Percentiles rank a stretch among this genome's conserved stretches.
Conservation (phyloP, 2,113 vertebrate species). For the Amia ocellicauda region DNA sequence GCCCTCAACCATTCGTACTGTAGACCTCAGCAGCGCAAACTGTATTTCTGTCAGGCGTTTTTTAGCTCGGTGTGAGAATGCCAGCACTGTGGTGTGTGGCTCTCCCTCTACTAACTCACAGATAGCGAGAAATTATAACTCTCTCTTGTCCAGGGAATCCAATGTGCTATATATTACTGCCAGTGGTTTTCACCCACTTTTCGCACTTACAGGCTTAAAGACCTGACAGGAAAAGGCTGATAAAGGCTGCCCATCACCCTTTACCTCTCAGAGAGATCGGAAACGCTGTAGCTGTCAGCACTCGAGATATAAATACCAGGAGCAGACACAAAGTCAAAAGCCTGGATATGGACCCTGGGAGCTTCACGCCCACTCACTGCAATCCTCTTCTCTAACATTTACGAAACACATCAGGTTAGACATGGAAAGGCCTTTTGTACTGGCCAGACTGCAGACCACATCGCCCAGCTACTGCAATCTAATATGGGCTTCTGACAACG, state of each 20-base stretch:
- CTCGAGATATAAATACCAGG: background rate
- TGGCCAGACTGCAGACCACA: too few species aligned
- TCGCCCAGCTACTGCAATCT: too few species aligned
- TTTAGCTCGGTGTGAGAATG: too few species aligned
- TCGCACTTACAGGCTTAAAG: background rate
- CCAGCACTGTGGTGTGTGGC: background rate
- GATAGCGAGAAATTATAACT: background rate
- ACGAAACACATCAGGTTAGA: too few species aligned
- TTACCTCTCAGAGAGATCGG: background rate
- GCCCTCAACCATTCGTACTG: too few species aligned
- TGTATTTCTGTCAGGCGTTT: too few species aligned
- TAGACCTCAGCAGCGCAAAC: too few species aligned
- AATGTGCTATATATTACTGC: background rate
- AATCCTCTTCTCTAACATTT: too few species aligned
- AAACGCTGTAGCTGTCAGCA: background rate
- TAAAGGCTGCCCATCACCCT: background rate
- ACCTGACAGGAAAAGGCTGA: background rate
- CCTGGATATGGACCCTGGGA: background rate
- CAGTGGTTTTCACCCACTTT: background rate
- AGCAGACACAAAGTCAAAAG: background rate
- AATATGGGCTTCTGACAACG: too few species aligned
- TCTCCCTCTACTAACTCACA: background rate
- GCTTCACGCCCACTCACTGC: background rate
- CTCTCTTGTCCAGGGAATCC: background rate
- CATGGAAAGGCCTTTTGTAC: too few species aligned